A percentile compares a stretch with the other conserved stretches of the same genome.
Evolutionary conservation across 2,888 invertebrate genomes (phyloP).

Genomic region (Seira sanloemensis): DNA sequence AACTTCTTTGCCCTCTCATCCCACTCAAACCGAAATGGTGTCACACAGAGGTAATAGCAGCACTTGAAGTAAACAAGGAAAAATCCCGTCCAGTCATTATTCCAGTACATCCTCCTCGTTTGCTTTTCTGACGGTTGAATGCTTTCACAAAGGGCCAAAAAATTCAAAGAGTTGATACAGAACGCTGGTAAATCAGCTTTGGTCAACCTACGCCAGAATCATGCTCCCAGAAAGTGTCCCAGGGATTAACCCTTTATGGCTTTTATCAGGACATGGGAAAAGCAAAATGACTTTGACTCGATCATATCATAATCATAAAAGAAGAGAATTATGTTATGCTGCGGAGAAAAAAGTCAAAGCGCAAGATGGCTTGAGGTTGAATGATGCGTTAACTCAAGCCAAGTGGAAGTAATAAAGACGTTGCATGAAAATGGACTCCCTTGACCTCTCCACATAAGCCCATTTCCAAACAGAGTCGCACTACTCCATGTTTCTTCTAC

Average conservation of each 20-base stretch:
- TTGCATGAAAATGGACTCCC: neutral
- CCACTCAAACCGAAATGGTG: conserved; percentile 37
- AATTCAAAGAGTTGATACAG: too few relatives aligned
- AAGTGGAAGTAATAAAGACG: neutral
- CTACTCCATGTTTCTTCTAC: too few relatives aligned
- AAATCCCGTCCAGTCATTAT: conserved; percentile 48
- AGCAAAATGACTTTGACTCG: too few relatives aligned
- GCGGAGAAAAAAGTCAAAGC: too few relatives aligned
- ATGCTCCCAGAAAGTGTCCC: neutral
- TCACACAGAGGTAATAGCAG: conserved; percentile 34
- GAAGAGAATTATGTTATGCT: neutral
- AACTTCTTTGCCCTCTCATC: neutral
- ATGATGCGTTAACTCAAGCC: neutral
- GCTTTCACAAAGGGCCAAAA: too few relatives aligned
- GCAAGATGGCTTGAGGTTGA: neutral
- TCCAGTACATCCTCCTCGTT: conserved; percentile 6
- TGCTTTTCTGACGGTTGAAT: neutral
- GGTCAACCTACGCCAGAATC: neutral
- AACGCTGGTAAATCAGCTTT: too few relatives aligned
- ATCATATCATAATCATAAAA: neutral
- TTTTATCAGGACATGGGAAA: too few relatives aligned
- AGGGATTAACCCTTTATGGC: neutral
- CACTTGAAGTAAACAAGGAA: conserved; percentile 40
- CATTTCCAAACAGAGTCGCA: too few relatives aligned
- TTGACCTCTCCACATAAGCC: too few relatives aligned